Percentiles rank a stretch among this genome's conserved stretches.
phyloP scores from a whole-genome alignment of 2,888 invertebrate species.

The Cephalotes varians region DNA sequence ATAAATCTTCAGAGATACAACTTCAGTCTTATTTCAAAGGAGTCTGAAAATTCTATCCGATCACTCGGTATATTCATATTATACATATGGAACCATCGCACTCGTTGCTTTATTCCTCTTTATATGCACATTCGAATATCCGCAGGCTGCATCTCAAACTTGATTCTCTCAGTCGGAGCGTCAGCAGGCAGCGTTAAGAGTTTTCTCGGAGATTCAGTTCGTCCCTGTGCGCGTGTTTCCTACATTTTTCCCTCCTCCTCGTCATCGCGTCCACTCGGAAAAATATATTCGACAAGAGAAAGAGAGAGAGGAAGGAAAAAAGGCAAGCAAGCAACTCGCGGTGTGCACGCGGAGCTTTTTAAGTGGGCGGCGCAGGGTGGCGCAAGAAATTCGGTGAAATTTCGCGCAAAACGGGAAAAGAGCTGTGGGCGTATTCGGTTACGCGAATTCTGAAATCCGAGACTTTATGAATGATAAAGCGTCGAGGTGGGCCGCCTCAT shows the following conservation, averaged over 20 bases:
- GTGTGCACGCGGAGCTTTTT: conserved; percentile 54
- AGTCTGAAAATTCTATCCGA: conserved; percentile 25
- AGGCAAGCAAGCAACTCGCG: conserved; percentile 39
- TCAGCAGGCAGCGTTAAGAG: conserved; percentile 69
- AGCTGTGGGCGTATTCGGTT: conserved; percentile 53
- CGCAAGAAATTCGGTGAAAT: conserved; percentile 58
- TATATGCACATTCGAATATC: conserved; percentile 78
- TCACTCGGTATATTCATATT: conserved; percentile 69
- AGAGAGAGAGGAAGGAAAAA: not conserved
- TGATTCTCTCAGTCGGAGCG: conserved; percentile 64
- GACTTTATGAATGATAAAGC: conserved; percentile 63
- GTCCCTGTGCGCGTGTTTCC: conserved; percentile 56
- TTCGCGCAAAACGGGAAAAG: conserved; percentile 57
- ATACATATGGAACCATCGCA: conserved; percentile 63
- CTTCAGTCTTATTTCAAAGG: not conserved
- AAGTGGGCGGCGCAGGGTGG: conserved; percentile 53
- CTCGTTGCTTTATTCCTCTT: conserved; percentile 74
- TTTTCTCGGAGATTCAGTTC: conserved; percentile 64
- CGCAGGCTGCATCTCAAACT: conserved; percentile 77
- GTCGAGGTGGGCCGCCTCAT: conserved; percentile 47
- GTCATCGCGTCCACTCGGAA: conserved; percentile 64
- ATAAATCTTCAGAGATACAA: not conserved
- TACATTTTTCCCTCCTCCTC: conserved; percentile 37
- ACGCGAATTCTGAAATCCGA: conserved; percentile 58
- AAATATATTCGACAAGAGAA: conserved; percentile 63